Base-by-base conservation (phyloP, 2,113 vertebrate genomes). In the Nicator chloris region DNA sequence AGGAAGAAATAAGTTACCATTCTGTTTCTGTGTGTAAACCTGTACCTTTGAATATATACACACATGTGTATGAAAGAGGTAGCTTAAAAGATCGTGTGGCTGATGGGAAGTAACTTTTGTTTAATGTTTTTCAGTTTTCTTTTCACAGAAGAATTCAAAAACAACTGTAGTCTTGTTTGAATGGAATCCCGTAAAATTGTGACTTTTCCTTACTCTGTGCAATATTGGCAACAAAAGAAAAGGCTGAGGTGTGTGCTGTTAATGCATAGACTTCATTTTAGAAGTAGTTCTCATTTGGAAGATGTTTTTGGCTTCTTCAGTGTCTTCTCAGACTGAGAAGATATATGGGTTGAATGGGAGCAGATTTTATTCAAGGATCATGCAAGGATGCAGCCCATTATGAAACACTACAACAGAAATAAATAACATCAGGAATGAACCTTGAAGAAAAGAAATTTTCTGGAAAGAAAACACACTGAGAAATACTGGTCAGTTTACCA, bases 381-480 rank as follows among this genome's bases (percentile, higher is more conserved):
- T 27, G 6, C 5, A 49, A 76, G 39, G 79, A 89, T 75, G 21
- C 35, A 60, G 56, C 94, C 81, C 59, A 56, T 51, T 90, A 33
- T 78, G 42, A 95, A 90, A 63, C 28, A 50, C 42, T 72, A 21
- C 35, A 79, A 80, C 40, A 53, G 77, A 80, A 92, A 68, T 42
- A 85, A 59, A 60, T 68, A 72, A 44, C 21, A 84, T 63, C 26
- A 66, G n/a, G 22, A 82, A 59, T 26, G 11, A 27, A 68, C 23
- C 5, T 90, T 60, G 54, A 64, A 60, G 51, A 50, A 72, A 51
- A 80, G 4, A 59, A 93, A 83, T 85, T 60, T 26, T 19, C 44
- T 85, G n/a, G 27, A 94, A 89, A 30, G 40, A 82, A 93, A 94
- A 88, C 75, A 86, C 27, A 91, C 89, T 56, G 71, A 79, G 73